Evolutionary conservation across 2,797 vertebrate genomes (phyloP).

Genomic region (Chlorospingus semifuscus): DNA sequence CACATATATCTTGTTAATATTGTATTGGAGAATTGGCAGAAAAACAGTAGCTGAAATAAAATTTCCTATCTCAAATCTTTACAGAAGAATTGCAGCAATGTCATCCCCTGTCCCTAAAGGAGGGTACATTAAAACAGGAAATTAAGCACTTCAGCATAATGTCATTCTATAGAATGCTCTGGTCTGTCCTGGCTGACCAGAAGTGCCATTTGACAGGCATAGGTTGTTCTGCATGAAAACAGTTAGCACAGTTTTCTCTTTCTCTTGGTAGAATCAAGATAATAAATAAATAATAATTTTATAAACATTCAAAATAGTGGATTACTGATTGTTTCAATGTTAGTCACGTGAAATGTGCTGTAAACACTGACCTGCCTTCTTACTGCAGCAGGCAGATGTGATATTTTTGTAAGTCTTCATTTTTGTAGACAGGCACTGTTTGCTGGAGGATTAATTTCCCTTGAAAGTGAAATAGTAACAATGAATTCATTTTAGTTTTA

Average conservation of each 20-base stretch:
- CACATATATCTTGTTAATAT: background rate
- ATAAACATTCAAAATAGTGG: background rate
- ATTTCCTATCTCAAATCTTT: background rate
- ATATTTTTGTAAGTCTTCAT: background rate
- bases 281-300: background rate
- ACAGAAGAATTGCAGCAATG: background rate
- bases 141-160: background rate
- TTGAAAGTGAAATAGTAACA: constrained; percentile 22
- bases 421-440: background rate
- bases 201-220: background rate
- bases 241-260: background rate
- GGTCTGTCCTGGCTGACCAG: background rate
- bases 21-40: background rate
- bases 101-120: background rate
- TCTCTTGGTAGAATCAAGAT: background rate
- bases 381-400: background rate
- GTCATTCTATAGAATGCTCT: background rate
- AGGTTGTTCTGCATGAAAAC: background rate
- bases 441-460: background rate
- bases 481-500: constrained; percentile 83
- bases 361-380: background rate
- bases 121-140: background rate
- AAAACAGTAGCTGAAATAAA: background rate
- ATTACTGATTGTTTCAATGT: background rate
- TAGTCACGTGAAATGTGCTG: background rate